Conservation (phyloP, 2,113 vertebrate species). For the Symphodus melops region DNA sequence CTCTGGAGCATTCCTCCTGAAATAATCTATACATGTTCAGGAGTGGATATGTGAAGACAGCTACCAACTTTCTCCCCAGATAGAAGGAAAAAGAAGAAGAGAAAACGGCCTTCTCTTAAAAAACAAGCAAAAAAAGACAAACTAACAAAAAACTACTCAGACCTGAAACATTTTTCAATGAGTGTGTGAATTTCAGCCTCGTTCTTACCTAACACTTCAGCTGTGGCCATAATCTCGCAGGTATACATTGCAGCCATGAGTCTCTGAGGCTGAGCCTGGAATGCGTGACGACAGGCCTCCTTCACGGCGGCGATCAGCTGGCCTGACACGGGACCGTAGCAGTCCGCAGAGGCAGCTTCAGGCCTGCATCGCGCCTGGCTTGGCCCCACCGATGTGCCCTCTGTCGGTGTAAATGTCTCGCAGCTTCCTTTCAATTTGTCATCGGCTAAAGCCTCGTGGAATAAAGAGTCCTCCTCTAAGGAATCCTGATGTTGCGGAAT, state of each 20-base stretch:
- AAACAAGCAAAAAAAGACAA: no score
- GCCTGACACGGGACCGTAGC: slow-evolving; percentile 94
- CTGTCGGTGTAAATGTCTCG: neutral
- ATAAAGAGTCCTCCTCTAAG: slow-evolving; percentile 10
- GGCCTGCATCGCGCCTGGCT: slow-evolving; percentile 26
- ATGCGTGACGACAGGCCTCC: slow-evolving; percentile 91
- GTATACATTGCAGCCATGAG: slow-evolving; percentile 98
- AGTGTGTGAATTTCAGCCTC: neutral
- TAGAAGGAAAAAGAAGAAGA: no score
- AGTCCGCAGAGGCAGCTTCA: slow-evolving; percentile 78
- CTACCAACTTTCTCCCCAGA: no score
- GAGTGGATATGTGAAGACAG: no score
- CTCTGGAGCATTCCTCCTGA: no score
- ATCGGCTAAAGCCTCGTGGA: slow-evolving; percentile 3
- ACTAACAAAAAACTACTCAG: neutral
- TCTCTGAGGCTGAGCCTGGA: slow-evolving; percentile 93
- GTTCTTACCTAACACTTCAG: slow-evolving; percentile 94
- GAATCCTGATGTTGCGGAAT: slow-evolving; percentile 58
- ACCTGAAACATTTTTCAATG: neutral
- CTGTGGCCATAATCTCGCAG: slow-evolving; percentile 96
- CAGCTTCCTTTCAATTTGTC: neutral
- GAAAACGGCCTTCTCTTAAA: no score
- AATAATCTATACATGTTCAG: no score
- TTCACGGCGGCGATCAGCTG: slow-evolving; percentile 97
- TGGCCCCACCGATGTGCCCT: neutral